Conservation (phyloP, 2,113 vertebrate species). For the Syrrhaptes paradoxus region DNA sequence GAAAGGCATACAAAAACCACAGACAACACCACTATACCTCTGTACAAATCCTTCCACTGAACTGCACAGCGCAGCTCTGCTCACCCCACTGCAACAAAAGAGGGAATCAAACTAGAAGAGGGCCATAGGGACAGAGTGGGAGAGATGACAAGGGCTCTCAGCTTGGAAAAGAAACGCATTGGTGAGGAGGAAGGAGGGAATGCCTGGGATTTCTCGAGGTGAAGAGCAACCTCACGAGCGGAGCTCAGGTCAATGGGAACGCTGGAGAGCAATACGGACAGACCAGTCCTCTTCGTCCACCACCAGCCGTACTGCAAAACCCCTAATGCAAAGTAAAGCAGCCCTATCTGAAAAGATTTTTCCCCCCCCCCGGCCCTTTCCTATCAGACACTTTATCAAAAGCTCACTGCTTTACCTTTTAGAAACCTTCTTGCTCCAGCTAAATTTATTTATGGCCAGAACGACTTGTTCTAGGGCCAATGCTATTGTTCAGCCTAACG, state of each 20-base stretch:
- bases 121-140: not conserved
- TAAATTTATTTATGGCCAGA: not conserved
- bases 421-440: not conserved
- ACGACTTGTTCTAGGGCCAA: not conserved
- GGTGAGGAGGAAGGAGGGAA: not conserved
- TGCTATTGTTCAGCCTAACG: not conserved
- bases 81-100: not conserved
- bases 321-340: not conserved
- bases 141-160: not conserved
- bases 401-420: not conserved
- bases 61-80: not conserved
- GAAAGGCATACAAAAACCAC: not conserved
- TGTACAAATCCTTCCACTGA: not conserved
- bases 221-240: not conserved
- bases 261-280: not conserved
- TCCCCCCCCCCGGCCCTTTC: not conserved
- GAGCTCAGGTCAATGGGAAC: not conserved
- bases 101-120: not conserved
- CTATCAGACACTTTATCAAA: not conserved
- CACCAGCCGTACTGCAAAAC: not conserved
- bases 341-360: not conserved
- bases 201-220: not conserved
- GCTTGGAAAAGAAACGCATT: not conserved
- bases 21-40: not conserved
- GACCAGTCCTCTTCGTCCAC: not conserved